These are phyloP conservation scores for Scaptomyza flava DNA, from an alignment of 2,888 invertebrate species.

Conservation along the genomic window DNA sequence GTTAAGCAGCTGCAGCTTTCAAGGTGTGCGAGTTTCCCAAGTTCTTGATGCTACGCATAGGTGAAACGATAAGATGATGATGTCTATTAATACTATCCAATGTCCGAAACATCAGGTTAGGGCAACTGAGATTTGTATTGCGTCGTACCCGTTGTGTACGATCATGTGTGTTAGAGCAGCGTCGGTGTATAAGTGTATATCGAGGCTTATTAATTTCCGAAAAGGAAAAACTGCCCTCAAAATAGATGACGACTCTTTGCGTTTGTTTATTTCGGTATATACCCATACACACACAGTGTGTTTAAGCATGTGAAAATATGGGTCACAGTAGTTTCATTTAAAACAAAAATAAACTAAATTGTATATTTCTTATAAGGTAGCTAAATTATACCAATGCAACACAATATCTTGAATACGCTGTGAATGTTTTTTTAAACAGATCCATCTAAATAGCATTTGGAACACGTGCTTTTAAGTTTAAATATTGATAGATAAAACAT, in stretches of 20 bases:
- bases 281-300: slow-evolving; percentile 6
- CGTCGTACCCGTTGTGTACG: slow-evolving; percentile 25
- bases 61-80: slow-evolving; percentile 44
- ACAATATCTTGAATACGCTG: neutral
- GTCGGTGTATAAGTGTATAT: slow-evolving; percentile 31
- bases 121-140: slow-evolving; percentile 58
- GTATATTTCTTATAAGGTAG: slow-evolving; percentile 18
- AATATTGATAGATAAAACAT: no score
- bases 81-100: slow-evolving; percentile 59
- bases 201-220: slow-evolving; percentile 56
- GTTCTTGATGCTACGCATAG: slow-evolving; percentile 54
- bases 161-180: slow-evolving; percentile 16
- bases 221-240: slow-evolving; percentile 57
- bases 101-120: slow-evolving; percentile 63
- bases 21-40: slow-evolving; percentile 56
- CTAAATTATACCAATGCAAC: slow-evolving; percentile 8
- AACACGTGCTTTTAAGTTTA: neutral
- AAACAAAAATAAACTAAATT: slow-evolving; percentile 32
- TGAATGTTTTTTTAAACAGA: neutral
- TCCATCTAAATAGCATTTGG: neutral
- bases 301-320: slow-evolving; percentile 28
- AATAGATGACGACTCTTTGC: slow-evolving; percentile 46
- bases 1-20: slow-evolving; percentile 46
- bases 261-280: slow-evolving; percentile 52
- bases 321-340: slow-evolving; percentile 48